A percentile compares a stretch with the other conserved stretches of the same genome.
phyloP scores from a whole-genome alignment of 2,888 invertebrate genomes.

The Orthonychiurus folsomi region DNA sequence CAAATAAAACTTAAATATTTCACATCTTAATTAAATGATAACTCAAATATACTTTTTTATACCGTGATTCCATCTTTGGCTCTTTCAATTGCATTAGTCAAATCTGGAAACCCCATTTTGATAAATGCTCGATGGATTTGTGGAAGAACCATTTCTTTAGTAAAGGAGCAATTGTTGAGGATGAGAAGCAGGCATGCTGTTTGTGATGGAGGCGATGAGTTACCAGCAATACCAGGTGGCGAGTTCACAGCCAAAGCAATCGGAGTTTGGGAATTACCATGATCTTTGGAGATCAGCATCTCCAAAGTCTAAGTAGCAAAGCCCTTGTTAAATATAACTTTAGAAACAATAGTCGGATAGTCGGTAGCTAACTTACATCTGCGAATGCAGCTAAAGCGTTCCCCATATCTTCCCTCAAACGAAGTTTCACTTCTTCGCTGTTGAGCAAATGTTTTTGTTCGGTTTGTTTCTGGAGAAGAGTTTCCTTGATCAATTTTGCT shows the following conservation, averaged over 20 bases:
- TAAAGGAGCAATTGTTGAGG: slow-evolving; percentile 79
- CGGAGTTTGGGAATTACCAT: slow-evolving; percentile 14
- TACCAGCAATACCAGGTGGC: neutral
- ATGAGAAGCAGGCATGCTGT: slow-evolving; percentile 68
- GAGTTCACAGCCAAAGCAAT: neutral
- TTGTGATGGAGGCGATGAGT: slow-evolving; percentile 25
- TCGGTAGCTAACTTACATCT: slow-evolving; percentile 29
- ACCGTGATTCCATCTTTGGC: slow-evolving; percentile 43
- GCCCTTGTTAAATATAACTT: neutral
- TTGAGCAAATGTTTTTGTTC: slow-evolving; percentile 55
- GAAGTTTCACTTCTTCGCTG: slow-evolving; percentile 41
- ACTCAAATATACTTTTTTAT: neutral
- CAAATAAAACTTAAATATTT: slow-evolving; percentile 7
- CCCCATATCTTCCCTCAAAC: slow-evolving; percentile 31
- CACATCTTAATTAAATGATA: neutral
- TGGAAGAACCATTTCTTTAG: slow-evolving; percentile 62
- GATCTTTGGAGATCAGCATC: slow-evolving; percentile 54
- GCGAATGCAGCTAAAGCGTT: slow-evolving; percentile 33
- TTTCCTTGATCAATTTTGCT: slow-evolving; percentile 56
- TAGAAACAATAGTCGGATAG: neutral
- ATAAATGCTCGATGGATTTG: slow-evolving; percentile 60
- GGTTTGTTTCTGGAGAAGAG: slow-evolving; percentile 60
- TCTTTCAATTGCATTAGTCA: slow-evolving; percentile 59
- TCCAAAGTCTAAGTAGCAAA: slow-evolving; percentile 60
- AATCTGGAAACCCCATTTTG: slow-evolving; percentile 64